phyloP scores from a whole-genome alignment of 2,888 invertebrate species.

The Idaea biselata region DNA sequence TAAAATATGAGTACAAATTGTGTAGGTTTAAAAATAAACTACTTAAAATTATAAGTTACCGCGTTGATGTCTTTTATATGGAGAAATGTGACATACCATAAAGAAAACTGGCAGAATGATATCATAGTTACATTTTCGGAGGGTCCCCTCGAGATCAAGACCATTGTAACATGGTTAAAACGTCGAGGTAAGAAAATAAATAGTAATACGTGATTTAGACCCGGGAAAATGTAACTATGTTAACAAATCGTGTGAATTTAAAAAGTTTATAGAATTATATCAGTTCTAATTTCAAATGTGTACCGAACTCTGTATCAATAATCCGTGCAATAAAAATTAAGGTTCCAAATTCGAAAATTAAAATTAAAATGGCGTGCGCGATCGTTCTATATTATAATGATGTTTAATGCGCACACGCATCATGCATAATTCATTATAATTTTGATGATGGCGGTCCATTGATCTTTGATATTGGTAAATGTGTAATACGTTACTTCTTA shows the following conservation, averaged over 20 bases:
- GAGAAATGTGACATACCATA: not conserved
- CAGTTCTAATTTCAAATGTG: not conserved
- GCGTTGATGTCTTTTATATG: not conserved
- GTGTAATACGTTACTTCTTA: not conserved
- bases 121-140: no score
- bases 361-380: constrained; percentile 18
- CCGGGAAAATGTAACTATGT: no score
- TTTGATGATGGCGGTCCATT: not conserved
- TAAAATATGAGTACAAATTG: no score
- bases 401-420: constrained; percentile 43
- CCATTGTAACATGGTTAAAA: no score
- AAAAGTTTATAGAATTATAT: no score
- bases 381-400: constrained; percentile 45
- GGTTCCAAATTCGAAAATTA: constrained; percentile 6
- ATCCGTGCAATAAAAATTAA: not conserved
- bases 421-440: constrained; percentile 48
- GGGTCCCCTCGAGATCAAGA: no score
- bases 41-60: no score
- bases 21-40: no score
- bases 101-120: not conserved
- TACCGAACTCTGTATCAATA: not conserved
- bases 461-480: not conserved
- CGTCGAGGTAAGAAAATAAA: no score
- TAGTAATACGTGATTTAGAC: no score
- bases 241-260: no score